Percentiles rank a stretch among this genome's conserved stretches.
These are phyloP conservation scores for Theodoxus fluviatilis DNA, from an alignment of 2,888 invertebrate species.

Conservation along the genomic window DNA sequence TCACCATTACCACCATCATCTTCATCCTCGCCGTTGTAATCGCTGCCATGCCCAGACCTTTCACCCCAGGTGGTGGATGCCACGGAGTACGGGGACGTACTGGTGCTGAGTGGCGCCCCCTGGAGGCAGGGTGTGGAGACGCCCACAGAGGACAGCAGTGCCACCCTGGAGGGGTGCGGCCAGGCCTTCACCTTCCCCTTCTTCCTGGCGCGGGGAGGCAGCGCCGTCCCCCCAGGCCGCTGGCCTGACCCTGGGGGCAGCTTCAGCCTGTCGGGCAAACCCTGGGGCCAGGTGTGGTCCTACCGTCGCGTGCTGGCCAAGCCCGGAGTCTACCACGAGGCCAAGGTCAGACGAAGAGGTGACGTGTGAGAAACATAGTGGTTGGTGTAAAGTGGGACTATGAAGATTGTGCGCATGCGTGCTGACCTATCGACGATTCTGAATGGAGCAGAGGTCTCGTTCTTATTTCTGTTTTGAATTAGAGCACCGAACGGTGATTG, in stretches of 20 bases:
- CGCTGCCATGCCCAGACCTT: too few relatives aligned
- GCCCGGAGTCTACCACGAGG: conserved; percentile 13
- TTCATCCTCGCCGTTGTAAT: too few relatives aligned
- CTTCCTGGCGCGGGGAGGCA: conserved; percentile 8
- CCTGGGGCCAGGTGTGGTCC: conserved; percentile 33
- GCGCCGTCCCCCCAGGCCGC: background rate
- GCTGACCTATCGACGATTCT: too few relatives aligned
- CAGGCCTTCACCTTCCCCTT: conserved; percentile 33
- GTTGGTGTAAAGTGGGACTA: too few relatives aligned
- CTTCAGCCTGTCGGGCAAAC: conserved; percentile 22
- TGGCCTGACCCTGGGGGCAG: conserved; percentile 4
- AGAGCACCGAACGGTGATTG: too few relatives aligned
- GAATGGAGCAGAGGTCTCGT: too few relatives aligned
- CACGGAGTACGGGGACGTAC: conserved; percentile 31
- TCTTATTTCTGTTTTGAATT: too few relatives aligned
- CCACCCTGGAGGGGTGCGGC: conserved; percentile 30
- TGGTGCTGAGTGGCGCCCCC: conserved; percentile 30
- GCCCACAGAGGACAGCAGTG: conserved; percentile 27
- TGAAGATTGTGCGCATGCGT: too few relatives aligned
- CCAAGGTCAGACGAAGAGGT: too few relatives aligned
- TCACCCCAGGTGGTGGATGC: conserved; percentile 35
- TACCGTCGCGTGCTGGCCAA: conserved; percentile 29
- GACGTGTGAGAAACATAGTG: too few relatives aligned
- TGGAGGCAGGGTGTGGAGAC: conserved; percentile 32
- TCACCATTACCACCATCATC: too few relatives aligned